Conservation (phyloP, 2,113 vertebrate genomes). For the Tenrec ecaudatus region DNA sequence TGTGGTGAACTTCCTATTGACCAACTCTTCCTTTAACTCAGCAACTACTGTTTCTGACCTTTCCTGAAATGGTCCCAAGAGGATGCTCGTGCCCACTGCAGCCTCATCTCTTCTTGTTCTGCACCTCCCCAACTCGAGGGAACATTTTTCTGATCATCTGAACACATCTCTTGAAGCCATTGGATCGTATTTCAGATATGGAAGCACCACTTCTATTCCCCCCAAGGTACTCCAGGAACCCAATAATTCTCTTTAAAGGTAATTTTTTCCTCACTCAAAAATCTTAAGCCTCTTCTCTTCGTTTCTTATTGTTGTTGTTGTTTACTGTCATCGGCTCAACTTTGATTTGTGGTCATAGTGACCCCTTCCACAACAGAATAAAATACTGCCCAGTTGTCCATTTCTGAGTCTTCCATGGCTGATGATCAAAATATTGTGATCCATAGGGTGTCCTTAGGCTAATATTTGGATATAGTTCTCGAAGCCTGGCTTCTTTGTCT, state of each 20-base stretch:
- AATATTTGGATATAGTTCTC: background rate
- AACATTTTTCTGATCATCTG: background rate
- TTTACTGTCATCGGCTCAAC: background rate
- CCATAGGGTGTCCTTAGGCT: background rate
- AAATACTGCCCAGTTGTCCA: background rate
- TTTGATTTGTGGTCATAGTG: background rate
- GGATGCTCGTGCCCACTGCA: background rate
- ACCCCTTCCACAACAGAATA: background rate
- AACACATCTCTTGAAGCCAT: background rate
- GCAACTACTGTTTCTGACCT: background rate
- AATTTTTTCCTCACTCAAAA: constrained; percentile 3
- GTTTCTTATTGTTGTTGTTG: background rate
- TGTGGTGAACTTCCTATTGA: background rate
- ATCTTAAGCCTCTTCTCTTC: constrained; percentile 13
- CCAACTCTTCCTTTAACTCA: background rate
- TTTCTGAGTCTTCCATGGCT: background rate
- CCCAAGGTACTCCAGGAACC: background rate
- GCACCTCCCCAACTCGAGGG: background rate
- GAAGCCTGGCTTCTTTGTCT: background rate
- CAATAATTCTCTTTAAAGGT: background rate
- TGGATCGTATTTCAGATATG: background rate
- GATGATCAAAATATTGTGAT: background rate
- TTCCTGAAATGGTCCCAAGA: background rate
- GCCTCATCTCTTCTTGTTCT: background rate
- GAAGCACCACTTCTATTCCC: background rate